Conservation (phyloP, 2,113 vertebrate genomes). For the Nansenia antarctica region DNA sequence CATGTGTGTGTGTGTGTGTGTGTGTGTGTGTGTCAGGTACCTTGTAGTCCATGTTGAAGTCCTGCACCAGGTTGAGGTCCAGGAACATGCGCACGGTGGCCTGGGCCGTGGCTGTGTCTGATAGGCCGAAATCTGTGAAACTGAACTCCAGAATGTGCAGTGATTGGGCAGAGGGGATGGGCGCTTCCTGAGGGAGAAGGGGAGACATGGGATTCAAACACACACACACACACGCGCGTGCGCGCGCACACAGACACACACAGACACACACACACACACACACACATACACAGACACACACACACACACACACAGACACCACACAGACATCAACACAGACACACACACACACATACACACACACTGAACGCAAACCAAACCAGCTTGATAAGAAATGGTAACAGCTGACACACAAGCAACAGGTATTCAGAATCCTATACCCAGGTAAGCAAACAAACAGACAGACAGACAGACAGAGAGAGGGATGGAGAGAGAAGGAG, state of each 20-base stretch:
- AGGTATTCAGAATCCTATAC: too few species aligned
- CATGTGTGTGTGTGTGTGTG: too few species aligned
- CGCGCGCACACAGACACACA: neutral
- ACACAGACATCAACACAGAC: too few species aligned
- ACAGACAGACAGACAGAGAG: too few species aligned
- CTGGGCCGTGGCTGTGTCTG: constrained; percentile 80
- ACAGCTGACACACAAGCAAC: too few species aligned
- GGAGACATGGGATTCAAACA: neutral
- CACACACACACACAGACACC: neutral
- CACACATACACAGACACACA: too few species aligned
- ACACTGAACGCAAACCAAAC: too few species aligned
- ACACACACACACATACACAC: too few species aligned
- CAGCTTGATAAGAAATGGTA: too few species aligned
- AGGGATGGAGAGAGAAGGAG: neutral
- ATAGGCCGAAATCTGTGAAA: constrained; percentile 85
- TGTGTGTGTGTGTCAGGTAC: constrained; percentile 57
- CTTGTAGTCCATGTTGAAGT: constrained; percentile 88
- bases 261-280: too few species aligned
- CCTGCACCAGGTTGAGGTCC: constrained; percentile 84
- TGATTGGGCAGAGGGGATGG: constrained; percentile 82
- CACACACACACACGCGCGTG: constrained; percentile 4
- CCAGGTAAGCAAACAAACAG: too few species aligned
- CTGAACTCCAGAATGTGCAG: constrained; percentile 81
- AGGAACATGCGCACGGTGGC: constrained; percentile 86
- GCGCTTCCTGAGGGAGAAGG: constrained; percentile 63